Conservation (phyloP, 1,140 invertebrate genomes). For the Ceratina australensis region DNA sequence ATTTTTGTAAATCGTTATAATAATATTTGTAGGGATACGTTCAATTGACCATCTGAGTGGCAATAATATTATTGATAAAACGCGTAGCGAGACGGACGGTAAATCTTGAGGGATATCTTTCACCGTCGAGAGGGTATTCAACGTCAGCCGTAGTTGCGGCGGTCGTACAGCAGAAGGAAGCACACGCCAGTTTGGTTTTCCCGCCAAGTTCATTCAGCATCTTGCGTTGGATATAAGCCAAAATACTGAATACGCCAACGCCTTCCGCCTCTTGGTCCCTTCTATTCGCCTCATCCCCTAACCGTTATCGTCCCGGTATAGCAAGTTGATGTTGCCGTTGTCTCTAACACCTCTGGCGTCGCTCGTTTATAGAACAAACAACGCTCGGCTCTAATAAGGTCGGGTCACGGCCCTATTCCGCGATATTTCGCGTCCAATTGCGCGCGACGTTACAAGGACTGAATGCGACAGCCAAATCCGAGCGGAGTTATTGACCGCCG, state of each 20-base stretch:
- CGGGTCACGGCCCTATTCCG: conserved; percentile 64
- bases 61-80: no score
- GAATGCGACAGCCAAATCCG: conserved; percentile 70
- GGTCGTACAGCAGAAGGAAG: conserved; percentile 59
- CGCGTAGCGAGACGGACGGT: not conserved
- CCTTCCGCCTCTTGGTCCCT: conserved; percentile 16
- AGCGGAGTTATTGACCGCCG: conserved; percentile 66
- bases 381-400: conserved; percentile 67
- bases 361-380: conserved; percentile 31
- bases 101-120: not conserved
- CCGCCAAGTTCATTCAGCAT: conserved; percentile 77
- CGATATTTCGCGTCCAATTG: conserved; percentile 71
- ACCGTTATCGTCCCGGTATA: conserved; percentile 39
- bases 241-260: conserved; percentile 69
- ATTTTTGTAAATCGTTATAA: no score
- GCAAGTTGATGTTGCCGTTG: conserved; percentile 48
- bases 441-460: conserved; percentile 60
- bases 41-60: no score
- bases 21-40: no score
- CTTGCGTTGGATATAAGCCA: conserved; percentile 75
- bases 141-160: conserved; percentile 52
- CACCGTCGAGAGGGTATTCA: conserved; percentile 29
- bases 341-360: conserved; percentile 39
- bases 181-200: conserved; percentile 69
- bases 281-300: conserved; percentile 20